phyloP scores from a whole-genome alignment of 1,140 invertebrate genomes.

The Micrasema minimum region DNA sequence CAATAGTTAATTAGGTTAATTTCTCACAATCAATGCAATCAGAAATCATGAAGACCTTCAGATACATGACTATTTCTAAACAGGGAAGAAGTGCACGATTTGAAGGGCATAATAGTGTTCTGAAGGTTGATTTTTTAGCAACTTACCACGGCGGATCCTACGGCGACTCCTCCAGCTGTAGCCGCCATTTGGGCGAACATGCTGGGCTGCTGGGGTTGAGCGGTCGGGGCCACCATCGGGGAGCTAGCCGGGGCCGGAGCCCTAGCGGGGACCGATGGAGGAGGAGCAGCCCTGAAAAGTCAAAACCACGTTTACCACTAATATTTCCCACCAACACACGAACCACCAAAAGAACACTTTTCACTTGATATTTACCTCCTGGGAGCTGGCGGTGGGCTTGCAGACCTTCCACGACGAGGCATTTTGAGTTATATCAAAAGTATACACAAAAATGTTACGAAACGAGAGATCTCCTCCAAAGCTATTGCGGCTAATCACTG shows the following conservation, averaged over 20 bases:
- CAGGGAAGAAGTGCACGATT: slow-evolving; percentile 10
- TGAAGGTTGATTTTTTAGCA: too few species aligned
- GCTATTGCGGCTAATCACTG: slow-evolving; percentile 1
- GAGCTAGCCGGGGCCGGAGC: slow-evolving; percentile 64
- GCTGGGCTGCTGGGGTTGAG: slow-evolving; percentile 70
- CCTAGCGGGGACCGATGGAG: slow-evolving; percentile 63
- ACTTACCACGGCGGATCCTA: slow-evolving; percentile 84
- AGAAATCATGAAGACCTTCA: too few species aligned
- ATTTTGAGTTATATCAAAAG: slow-evolving; percentile 64
- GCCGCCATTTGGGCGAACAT: slow-evolving; percentile 90
- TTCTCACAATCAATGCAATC: too few species aligned
- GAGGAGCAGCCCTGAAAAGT: slow-evolving; percentile 62
- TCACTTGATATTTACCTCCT: slow-evolving; percentile 63
- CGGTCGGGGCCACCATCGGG: slow-evolving; percentile 61
- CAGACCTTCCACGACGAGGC: slow-evolving; percentile 80
- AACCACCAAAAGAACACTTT: not conserved
- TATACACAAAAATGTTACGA: not conserved
- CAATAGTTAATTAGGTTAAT: too few species aligned
- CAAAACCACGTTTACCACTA: slow-evolving; percentile 25
- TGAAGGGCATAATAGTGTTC: too few species aligned
- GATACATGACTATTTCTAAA: not conserved
- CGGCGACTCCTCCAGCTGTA: slow-evolving; percentile 89
- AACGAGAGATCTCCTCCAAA: not conserved
- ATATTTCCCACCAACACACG: not conserved
- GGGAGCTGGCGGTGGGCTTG: slow-evolving; percentile 73